Evolutionary conservation across 2,113 vertebrate genomes (phyloP), one percentile per base, ranked within the genome.

Genomic region (Coturnix japonica): DNA sequence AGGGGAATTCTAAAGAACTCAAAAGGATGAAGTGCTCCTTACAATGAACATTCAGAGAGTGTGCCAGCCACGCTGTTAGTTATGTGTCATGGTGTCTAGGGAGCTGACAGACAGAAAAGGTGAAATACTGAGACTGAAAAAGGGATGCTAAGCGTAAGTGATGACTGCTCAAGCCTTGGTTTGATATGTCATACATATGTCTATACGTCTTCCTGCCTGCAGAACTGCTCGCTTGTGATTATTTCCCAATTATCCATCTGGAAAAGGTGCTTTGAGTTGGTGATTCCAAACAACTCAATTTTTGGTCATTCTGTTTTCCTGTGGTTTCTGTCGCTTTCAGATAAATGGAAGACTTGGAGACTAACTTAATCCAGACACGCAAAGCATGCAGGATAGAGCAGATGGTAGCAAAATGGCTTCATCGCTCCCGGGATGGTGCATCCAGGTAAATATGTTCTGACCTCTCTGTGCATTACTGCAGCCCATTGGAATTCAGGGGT

Each of bases 321-420:
- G 74, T 89, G 60, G 12, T 84, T 88, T 91, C 54, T 87, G 25
- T 88, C 44, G 4, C 69, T 75, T 96, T 76, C 69, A 99, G 99
- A 98, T 99, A 99, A 98, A 99, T 99, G 99, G 99, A 99, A 98
- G 98, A 99, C 97, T 97, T 98, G 94, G 99, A 99, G 97, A 93
- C 98, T 97, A 98, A 98, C 96, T 97, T 98, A 95, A 98, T 98
- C 95, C 99, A 98, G 44, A 96, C 98, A 82, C 98, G 98, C 76
- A 98, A 98, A 97, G 96, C 98, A 84, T 98, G 97, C 78, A 97
- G 98, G 93, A 98, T 99, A 97, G 99, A 99, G 91, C 99, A 99
- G 96, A 98, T 99, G 97, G 99, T 99, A 96, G 98, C 98, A 30
- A 98, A 98, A 95, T 99, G 99, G 98, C 98, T 99, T 91, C 98